Evolutionary conservation across 2,888 invertebrate species (phyloP).

Genomic region (Brachyptera putata): DNA sequence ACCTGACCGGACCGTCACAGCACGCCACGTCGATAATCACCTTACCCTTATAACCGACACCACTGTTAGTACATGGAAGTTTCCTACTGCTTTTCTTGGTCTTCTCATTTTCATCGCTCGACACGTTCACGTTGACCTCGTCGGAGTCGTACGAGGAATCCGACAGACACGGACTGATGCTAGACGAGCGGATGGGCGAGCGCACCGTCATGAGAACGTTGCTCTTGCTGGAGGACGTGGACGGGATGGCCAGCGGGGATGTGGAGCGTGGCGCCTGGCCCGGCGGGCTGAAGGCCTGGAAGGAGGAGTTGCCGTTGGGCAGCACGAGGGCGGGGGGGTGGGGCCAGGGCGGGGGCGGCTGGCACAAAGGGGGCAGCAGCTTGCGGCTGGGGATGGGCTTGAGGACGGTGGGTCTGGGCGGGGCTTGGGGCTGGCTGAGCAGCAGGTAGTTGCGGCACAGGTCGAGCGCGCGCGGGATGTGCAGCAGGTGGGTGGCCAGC

Average conservation of each 20-base stretch:
- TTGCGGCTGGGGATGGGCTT: conserved; percentile 52
- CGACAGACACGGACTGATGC: conserved; percentile 27
- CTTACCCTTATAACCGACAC: conserved; percentile 40
- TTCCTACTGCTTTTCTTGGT: background rate
- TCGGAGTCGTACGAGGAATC: conserved; percentile 30
- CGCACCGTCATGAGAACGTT: background rate
- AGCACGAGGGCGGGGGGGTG: conserved; percentile 36
- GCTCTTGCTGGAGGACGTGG: conserved; percentile 30
- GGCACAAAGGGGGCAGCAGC: conserved; percentile 31
- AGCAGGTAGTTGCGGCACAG: conserved; percentile 62
- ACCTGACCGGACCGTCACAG: conserved; percentile 85
- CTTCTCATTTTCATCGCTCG: conserved; percentile 64
- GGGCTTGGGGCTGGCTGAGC: conserved; percentile 46
- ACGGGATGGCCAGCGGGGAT: conserved; percentile 27
- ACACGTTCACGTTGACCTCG: conserved; percentile 73
- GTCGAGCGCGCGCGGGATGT: conserved; percentile 68
- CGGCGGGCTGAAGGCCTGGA: conserved; percentile 39
- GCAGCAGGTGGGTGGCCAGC: conserved; percentile 65
- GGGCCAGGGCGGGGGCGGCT: conserved; percentile 27
- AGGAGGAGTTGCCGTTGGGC: conserved; percentile 43
- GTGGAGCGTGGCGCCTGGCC: conserved; percentile 37
- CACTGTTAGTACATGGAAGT: background rate
- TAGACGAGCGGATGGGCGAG: conserved; percentile 21
- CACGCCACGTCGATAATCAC: conserved; percentile 82
- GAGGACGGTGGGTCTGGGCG: conserved; percentile 41